Evolutionary conservation across 2,888 invertebrate genomes (phyloP).

Genomic region (Anagyrus pseudococci): DNA sequence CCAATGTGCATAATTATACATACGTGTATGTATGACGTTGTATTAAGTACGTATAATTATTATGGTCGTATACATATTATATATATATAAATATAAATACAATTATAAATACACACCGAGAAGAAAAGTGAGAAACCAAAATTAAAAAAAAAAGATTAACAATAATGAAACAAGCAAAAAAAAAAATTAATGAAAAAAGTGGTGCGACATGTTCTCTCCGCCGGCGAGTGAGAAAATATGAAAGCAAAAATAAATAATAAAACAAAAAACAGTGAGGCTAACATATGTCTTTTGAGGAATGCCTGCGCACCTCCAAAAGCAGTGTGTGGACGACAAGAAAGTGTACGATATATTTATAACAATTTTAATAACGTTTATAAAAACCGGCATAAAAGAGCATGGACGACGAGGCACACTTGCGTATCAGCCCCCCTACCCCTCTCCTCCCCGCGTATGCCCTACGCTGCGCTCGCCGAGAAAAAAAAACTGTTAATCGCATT

Average conservation of each 20-base stretch:
- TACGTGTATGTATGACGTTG: constrained; percentile 53
- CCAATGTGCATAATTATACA: constrained; percentile 50
- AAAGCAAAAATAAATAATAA: constrained; percentile 20
- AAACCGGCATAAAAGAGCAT: constrained; percentile 44
- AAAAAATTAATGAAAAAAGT: constrained; percentile 15
- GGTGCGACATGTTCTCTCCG: constrained; percentile 15
- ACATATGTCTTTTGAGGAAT: constrained; percentile 27
- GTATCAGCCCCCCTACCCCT: constrained; percentile 18
- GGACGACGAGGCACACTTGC: constrained; percentile 13
- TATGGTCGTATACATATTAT: constrained; percentile 44
- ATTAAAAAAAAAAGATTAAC: constrained; percentile 16
- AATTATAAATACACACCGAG: constrained; percentile 36
- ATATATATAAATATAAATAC: constrained; percentile 42
- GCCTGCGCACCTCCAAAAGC: constrained; percentile 46
- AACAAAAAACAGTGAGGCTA: constrained; percentile 25
- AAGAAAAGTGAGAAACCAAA: constrained; percentile 38
- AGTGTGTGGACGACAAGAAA: constrained; percentile 42
- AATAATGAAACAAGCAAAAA: background rate
- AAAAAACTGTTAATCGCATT: constrained; percentile 28
- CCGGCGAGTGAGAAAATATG: constrained; percentile 20
- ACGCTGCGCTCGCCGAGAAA: constrained; percentile 29
- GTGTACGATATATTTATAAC: constrained; percentile 61
- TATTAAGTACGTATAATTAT: constrained; percentile 55
- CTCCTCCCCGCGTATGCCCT: too few species aligned
- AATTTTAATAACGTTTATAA: constrained; percentile 62